Evolutionary conservation across 2,113 vertebrate genomes (phyloP).

Genomic region (Odocoileus virginianus): DNA sequence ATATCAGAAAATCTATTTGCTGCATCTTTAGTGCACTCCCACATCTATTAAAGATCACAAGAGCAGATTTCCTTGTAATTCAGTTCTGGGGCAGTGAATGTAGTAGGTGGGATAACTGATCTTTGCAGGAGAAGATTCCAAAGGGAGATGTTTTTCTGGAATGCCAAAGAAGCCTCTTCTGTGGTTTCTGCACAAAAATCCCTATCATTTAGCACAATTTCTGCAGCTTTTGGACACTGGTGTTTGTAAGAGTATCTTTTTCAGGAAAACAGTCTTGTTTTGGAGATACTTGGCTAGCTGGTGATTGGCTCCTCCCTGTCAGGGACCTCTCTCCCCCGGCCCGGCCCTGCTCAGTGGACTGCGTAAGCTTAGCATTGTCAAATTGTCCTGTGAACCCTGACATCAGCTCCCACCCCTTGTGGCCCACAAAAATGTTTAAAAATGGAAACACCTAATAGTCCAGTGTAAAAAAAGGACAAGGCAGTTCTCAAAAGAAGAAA

Average conservation of each 20-base stretch:
- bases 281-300: background rate
- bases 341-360: background rate
- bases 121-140: slow-evolving; percentile 87
- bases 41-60: slow-evolving; percentile 86
- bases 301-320: background rate
- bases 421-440: background rate
- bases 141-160: slow-evolving; percentile 88
- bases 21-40: slow-evolving; percentile 75
- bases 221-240: background rate
- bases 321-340: background rate
- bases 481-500: background rate
- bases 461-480: background rate
- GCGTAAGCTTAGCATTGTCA: background rate
- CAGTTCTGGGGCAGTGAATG: slow-evolving; percentile 81
- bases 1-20: background rate
- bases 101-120: slow-evolving; percentile 86
- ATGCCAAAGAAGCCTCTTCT: slow-evolving; percentile 91
- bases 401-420: background rate
- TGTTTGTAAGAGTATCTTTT: background rate
- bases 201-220: background rate
- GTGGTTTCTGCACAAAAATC: slow-evolving; percentile 84
- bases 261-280: background rate
- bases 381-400: background rate
- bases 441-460: background rate
- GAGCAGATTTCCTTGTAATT: slow-evolving; percentile 66